phyloP scores from a whole-genome alignment of 1,140 invertebrate species.

The Drosophila paulistorum region DNA sequence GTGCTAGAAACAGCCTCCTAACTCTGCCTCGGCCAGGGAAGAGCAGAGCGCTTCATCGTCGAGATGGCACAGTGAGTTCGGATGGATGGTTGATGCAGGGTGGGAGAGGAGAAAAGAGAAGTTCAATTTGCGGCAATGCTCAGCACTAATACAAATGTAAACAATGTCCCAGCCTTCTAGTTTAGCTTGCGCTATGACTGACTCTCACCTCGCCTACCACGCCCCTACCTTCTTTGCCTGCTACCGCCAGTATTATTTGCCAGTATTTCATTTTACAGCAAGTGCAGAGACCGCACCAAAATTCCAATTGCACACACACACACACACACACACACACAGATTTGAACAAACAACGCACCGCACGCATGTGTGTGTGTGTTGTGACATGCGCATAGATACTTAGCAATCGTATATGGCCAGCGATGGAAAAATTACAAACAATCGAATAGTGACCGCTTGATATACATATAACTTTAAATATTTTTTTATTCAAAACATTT shows the following conservation, averaged over 20 bases:
- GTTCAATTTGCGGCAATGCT: constrained; percentile 6
- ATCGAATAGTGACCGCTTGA: too few species aligned
- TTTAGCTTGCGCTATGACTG: constrained; percentile 33
- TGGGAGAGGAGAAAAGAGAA: background rate
- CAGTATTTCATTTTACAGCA: constrained; percentile 55
- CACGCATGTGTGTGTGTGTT: constrained; percentile 25
- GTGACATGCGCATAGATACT: constrained; percentile 46
- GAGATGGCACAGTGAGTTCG: background rate
- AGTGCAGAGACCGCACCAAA: constrained; percentile 56
- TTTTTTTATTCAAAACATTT: too few species aligned
- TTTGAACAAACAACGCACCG: constrained; percentile 25
- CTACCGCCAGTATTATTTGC: background rate
- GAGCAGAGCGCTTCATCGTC: too few species aligned
- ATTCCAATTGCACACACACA: constrained; percentile 45
- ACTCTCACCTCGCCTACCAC: background rate
- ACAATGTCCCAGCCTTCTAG: constrained; percentile 58
- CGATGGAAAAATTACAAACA: too few species aligned
- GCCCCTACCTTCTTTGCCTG: constrained; percentile 26
- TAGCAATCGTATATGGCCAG: background rate
- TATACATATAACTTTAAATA: too few species aligned
- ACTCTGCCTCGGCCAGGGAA: background rate
- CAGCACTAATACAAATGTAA: constrained; percentile 50
- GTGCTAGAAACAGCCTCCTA: constrained; percentile 41
- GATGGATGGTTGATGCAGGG: background rate
- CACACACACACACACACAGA: constrained; percentile 31